Base-by-base conservation (phyloP, 2,797 vertebrate species). In the Acrossocheilus wenchowensis region DNA sequence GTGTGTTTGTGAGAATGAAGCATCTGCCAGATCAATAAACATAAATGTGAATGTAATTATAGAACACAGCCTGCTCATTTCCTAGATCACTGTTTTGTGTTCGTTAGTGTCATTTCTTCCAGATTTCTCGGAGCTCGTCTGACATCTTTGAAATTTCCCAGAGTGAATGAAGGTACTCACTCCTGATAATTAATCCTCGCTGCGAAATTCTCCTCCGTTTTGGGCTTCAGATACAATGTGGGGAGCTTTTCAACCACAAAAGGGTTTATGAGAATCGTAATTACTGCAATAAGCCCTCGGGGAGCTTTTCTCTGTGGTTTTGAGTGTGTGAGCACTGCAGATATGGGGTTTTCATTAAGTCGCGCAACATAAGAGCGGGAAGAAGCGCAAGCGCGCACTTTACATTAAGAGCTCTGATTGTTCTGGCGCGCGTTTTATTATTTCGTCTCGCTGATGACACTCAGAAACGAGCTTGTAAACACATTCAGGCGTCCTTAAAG, bases 201-300 rank as follows among this genome's bases (percentile, higher is more conserved):
- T 1, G 39, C 2, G 0, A 14, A 72, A 72, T 43, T 72, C 9
- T 60, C 17, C 66, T 82, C 68, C 50, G 0, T 82, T 82, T 43
- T 72, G 50, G 36, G 48, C 30, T 72, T 57, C 30, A 41, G 66
- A 71, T 71, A 26, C 64, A 82, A n/a, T 71, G 34, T 23, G 6
- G 48, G 69, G 80, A 69, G 64, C 77, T 78, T 81, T 82, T 26
- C 80, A 57, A 8, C 19, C 68, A 82, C 81, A 82, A 82, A 82
- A 43, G 81, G 68, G 68, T 60, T 82, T 82, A 72, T 82, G 68
- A 82, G 57, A 72, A 73, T 57, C 68, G 0, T 73, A 82, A 82
- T 82, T 72, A 82, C 68, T 43, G 68, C 81, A 82, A 57, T 82
- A 82, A 73, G 50, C n/a, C 68, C 36, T 39, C 36, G 1, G 9